phyloP scores from a whole-genome alignment of 2,888 invertebrate species.

The Drosophila hawaiiensis region DNA sequence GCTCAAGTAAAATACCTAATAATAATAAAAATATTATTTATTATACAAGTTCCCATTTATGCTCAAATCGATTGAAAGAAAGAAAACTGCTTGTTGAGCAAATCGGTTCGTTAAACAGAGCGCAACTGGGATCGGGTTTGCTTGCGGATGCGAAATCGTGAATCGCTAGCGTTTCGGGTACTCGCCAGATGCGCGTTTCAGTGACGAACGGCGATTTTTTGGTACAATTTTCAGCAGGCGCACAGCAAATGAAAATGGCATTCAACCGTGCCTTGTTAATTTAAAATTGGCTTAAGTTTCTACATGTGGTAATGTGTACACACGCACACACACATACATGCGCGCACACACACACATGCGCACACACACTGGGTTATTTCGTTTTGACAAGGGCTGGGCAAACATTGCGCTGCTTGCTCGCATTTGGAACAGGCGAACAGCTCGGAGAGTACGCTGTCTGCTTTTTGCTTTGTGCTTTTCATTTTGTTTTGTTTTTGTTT shows the following conservation, averaged over 20 bases:
- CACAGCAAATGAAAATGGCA: constrained; percentile 36
- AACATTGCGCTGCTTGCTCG: constrained; percentile 77
- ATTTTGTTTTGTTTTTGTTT: constrained; percentile 13
- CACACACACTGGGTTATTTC: constrained; percentile 1
- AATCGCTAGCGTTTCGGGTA: constrained; percentile 55
- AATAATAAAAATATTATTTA: neutral
- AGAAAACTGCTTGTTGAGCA: constrained; percentile 1
- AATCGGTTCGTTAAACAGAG: neutral
- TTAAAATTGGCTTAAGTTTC: constrained; percentile 19
- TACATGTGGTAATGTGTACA: constrained; percentile 1
- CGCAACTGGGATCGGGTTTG: constrained; percentile 1
- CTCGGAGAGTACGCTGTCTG: constrained; percentile 20
- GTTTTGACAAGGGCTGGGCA: constrained; percentile 69
- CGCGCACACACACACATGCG: neutral
- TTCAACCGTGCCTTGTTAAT: constrained; percentile 27
- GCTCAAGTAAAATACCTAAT: neutral
- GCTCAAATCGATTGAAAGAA: neutral
- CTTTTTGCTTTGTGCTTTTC: constrained; percentile 23
- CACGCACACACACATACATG: neutral
- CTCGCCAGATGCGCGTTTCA: constrained; percentile 48
- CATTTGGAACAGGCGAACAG: constrained; percentile 69
- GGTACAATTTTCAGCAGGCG: constrained; percentile 70
- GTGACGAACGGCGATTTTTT: constrained; percentile 73
- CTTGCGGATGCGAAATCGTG: constrained; percentile 15
- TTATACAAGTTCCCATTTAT: neutral